These are phyloP conservation scores for Habroteleia sp. DNA, from an alignment of 2,888 invertebrate genomes.

Conservation along the genomic window DNA sequence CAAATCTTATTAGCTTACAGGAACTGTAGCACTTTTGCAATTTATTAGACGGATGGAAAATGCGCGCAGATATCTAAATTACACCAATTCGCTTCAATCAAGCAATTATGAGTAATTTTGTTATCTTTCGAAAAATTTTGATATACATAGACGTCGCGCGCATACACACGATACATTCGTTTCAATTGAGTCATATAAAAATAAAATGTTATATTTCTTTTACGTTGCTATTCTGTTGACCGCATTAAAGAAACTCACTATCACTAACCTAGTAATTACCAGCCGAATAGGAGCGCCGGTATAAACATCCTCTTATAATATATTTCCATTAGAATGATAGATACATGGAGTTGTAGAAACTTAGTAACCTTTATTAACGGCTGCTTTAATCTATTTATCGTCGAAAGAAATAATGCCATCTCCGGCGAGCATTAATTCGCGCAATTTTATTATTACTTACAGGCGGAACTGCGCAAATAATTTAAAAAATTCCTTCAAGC, in stretches of 20 bases:
- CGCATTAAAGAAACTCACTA: conserved; percentile 66
- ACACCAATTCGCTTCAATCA: conserved; percentile 73
- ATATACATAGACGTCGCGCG: conserved; percentile 22
- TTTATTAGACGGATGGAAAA: conserved; percentile 69
- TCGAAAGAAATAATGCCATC: conserved; percentile 62
- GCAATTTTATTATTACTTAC: conserved; percentile 60
- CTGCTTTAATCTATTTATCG: conserved; percentile 62
- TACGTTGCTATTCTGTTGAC: conserved; percentile 28
- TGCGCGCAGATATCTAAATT: conserved; percentile 71
- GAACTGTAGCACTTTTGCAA: conserved; percentile 69
- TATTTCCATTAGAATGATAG: conserved; percentile 63
- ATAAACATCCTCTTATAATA: conserved; percentile 63
- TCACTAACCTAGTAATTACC: conserved; percentile 73
- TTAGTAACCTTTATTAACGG: conserved; percentile 64
- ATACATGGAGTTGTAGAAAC: conserved; percentile 62
- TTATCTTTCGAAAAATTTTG: conserved; percentile 71
- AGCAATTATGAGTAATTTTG: conserved; percentile 76
- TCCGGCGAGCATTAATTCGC: conserved; percentile 58
- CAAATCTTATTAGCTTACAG: conserved; percentile 69
- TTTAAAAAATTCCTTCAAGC: conserved; percentile 53
- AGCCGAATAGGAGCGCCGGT: conserved; percentile 65
- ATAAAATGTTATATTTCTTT: conserved; percentile 41
- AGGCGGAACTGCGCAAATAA: conserved; percentile 56
- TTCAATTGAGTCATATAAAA: background rate
- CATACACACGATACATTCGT: conserved; percentile 3